phyloP scores from a whole-genome alignment of 2,888 invertebrate species.

The Choreutis nemorana region DNA sequence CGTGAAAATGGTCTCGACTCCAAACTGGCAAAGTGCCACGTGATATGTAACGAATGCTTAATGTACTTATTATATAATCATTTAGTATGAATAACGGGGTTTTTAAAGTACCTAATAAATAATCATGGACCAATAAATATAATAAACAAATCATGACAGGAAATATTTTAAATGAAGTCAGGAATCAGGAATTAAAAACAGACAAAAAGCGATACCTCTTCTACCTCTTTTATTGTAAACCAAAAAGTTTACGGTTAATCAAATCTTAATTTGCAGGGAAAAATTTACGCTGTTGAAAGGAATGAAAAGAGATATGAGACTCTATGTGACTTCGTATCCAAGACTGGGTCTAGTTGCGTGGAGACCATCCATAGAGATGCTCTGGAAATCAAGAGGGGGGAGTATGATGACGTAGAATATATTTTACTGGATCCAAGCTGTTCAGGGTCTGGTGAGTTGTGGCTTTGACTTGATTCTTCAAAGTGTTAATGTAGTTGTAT shows the following conservation, averaged over 20 bases:
- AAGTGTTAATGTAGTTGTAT: too few relatives aligned
- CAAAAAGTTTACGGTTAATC: not conserved
- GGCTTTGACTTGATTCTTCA: too few relatives aligned
- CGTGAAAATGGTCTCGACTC: too few relatives aligned
- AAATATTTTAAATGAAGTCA: not conserved
- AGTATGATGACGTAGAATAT: slow-evolving; percentile 79
- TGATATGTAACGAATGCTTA: too few relatives aligned
- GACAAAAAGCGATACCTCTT: not conserved
- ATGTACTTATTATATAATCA: too few relatives aligned
- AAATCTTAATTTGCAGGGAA: slow-evolving; percentile 58
- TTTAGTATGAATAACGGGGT: too few relatives aligned
- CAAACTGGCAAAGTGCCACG: too few relatives aligned
- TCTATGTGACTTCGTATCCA: slow-evolving; percentile 70
- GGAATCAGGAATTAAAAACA: not conserved
- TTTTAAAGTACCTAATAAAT: too few relatives aligned
- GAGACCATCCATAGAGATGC: slow-evolving; percentile 76
- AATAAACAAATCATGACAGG: too few relatives aligned
- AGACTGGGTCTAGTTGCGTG: slow-evolving; percentile 74
- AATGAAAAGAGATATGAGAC: slow-evolving; percentile 70
- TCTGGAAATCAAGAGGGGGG: slow-evolving; percentile 67
- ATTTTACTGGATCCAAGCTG: slow-evolving; percentile 98
- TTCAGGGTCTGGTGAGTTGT: slow-evolving; percentile 83
- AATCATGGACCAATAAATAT: too few relatives aligned
- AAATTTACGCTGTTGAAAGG: slow-evolving; percentile 84
- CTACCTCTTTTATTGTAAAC: not conserved